phyloP scores from a whole-genome alignment of 2,797 vertebrate genomes.

The Botia kubotai region DNA sequence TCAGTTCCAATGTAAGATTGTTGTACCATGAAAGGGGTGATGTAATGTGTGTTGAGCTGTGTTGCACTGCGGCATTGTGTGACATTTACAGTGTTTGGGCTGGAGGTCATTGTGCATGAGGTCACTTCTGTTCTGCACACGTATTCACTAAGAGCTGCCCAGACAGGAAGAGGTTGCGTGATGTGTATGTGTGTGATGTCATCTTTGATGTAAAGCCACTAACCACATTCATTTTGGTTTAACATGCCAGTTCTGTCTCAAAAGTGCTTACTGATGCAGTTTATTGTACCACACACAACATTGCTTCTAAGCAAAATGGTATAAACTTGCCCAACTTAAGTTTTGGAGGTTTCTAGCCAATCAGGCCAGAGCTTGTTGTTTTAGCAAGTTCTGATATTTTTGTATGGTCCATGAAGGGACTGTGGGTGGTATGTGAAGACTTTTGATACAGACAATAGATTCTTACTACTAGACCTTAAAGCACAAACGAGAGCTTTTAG shows the following conservation, averaged over 20 bases:
- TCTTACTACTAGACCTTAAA: no score
- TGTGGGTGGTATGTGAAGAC: no score
- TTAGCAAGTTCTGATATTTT: background rate
- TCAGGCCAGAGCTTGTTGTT: background rate
- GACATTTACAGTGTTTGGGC: conserved; percentile 7
- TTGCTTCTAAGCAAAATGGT: no score
- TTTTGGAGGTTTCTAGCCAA: background rate
- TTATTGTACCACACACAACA: no score
- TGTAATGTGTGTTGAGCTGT: background rate
- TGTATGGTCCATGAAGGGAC: no score
- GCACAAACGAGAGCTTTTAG: no score
- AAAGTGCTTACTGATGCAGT: background rate
- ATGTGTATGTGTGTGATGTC: background rate
- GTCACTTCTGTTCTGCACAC: conserved; percentile 3
- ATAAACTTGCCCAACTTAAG: no score
- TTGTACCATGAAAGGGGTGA: background rate
- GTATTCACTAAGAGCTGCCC: no score
- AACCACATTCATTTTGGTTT: background rate
- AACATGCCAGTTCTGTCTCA: background rate
- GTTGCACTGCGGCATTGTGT: background rate
- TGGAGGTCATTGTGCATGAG: conserved; percentile 7
- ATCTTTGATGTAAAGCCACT: background rate
- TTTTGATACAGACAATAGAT: no score
- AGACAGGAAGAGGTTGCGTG: background rate
- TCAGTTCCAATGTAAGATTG: background rate